Evolutionary conservation across 2,113 vertebrate genomes (phyloP), one percentile per base, ranked within the genome.

Genomic region (Erythrolamprus reginae): DNA sequence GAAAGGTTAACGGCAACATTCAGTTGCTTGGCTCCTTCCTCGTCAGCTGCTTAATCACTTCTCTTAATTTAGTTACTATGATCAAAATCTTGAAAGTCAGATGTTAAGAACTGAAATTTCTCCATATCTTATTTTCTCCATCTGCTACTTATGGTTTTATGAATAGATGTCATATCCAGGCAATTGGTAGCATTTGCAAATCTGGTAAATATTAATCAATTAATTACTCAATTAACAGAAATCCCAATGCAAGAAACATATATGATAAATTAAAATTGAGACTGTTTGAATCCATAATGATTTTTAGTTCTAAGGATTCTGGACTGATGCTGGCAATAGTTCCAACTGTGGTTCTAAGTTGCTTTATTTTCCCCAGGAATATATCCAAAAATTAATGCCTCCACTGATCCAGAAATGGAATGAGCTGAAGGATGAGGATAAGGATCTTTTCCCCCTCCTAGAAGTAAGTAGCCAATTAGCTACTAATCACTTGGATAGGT

Each of bases 331-430:
- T 82, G 15, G 61, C 42, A 51, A 28, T 47, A 12, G 21, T 26
- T 87, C 5, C 33, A 9, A 48, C 10, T 84, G 5, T 28, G 28
- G 17, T 88, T 48, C 0, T 28, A 56, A 87, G 12, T 70, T 53
- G 82, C 48, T 8, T 53, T 48, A 0, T 84, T 5, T 70, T 47
- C 87, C 84, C 8, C 82, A 99, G 98, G 98, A 98, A 90, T 99
- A 98, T 92, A 99, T 99, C 47, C 97, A 99, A 96, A 99, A 99
- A 93, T 96, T 99, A 95, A 99, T 99, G 98, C 98, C 98, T 3
- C 98, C 98, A 0, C 96, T 99, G 83, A 99, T 99, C 53, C 98
- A 98, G 86, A 99, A 99, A 93, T 99, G 98, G 98, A 99, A 99
- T 0, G 98, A 99, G 93, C 95, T 99, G 94, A 99, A 99, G 94